Conservation (phyloP, 2,797 vertebrate species). For the Sebastes variabilis region DNA sequence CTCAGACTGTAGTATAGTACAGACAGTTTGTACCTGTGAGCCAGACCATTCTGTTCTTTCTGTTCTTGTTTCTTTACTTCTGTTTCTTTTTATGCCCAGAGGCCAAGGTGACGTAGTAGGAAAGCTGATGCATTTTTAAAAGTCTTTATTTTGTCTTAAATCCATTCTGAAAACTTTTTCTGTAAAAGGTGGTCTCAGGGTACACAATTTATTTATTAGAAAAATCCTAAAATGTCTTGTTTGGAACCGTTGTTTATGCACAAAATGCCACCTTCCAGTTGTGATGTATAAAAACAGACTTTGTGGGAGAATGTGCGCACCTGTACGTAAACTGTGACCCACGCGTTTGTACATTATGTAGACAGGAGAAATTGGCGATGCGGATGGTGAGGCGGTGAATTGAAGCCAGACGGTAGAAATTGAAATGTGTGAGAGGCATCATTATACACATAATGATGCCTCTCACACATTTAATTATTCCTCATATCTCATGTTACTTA, state of each 20-base stretch:
- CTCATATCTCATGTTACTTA: neutral
- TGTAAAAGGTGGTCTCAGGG: neutral
- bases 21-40: neutral
- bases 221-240: too few relatives aligned
- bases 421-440: neutral
- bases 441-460: neutral
- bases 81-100: neutral
- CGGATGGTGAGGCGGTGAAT: neutral
- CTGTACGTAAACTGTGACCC: neutral
- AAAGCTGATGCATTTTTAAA: neutral
- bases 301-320: neutral
- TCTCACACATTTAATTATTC: neutral
- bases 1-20: neutral
- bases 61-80: neutral
- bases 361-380: neutral
- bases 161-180: neutral
- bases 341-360: neutral
- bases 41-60: neutral
- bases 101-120: neutral
- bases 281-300: neutral
- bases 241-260: too few relatives aligned
- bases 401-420: neutral
- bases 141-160: neutral
- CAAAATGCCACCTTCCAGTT: neutral
- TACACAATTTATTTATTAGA: neutral